Percentiles rank a stretch among this genome's conserved stretches.
phyloP scores from a whole-genome alignment of 2,797 vertebrate species.

The Rallus crepitans region DNA sequence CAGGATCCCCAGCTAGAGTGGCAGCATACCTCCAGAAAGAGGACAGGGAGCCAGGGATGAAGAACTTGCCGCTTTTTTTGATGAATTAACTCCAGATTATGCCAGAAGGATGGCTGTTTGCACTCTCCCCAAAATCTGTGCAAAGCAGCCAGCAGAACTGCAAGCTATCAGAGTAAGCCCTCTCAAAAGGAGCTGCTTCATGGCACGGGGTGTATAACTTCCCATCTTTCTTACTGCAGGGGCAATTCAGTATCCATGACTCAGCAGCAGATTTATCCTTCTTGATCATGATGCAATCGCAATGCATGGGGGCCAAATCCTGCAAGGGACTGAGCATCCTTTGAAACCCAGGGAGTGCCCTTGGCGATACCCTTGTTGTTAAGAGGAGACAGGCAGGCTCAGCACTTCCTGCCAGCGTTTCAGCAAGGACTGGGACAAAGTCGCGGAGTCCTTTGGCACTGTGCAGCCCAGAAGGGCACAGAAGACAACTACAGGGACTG shows the following conservation, averaged over 20 bases:
- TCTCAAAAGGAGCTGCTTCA: background rate
- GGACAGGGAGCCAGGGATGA: background rate
- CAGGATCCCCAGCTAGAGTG: background rate
- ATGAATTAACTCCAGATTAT: background rate
- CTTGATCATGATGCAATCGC: background rate
- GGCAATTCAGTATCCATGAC: background rate
- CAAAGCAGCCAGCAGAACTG: background rate
- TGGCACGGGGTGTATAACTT: background rate
- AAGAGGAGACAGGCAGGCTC: background rate
- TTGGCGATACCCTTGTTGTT: background rate
- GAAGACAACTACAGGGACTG: background rate
- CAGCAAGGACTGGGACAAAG: conserved; percentile 22
- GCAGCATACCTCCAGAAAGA: conserved; percentile 19
- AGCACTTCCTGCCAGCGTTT: background rate
- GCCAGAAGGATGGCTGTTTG: conserved; percentile 9
- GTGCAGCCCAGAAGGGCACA: background rate
- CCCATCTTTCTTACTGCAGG: background rate
- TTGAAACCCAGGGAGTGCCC: background rate
- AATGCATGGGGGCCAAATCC: background rate
- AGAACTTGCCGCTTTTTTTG: background rate
- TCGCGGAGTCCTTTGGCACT: conserved; percentile 22
- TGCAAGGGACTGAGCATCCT: background rate
- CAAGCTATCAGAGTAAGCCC: background rate
- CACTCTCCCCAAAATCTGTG: background rate
- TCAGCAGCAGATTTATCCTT: background rate